phyloP scores from a whole-genome alignment of 1,140 invertebrate species.

The Drosophila rhopaloa region DNA sequence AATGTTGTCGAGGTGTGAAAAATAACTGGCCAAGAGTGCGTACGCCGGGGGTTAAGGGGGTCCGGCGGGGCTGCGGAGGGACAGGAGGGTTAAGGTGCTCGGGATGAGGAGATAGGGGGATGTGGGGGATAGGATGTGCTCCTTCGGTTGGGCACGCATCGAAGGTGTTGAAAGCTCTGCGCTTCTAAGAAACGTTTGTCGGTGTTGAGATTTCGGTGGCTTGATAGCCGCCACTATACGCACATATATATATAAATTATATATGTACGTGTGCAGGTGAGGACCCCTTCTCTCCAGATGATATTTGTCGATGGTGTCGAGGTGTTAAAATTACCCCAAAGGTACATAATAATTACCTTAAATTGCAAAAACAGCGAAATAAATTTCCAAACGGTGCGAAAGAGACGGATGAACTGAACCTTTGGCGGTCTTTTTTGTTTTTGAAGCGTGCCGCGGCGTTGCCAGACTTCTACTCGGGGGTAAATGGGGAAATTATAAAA shows the following conservation, averaged over 20 bases:
- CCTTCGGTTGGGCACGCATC: slow-evolving; percentile 62
- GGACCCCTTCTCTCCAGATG: slow-evolving; percentile 55
- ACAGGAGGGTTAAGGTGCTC: not conserved
- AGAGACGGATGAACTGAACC: slow-evolving; percentile 2
- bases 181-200: slow-evolving; percentile 81
- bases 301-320: slow-evolving; percentile 84
- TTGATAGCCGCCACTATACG: slow-evolving; percentile 60
- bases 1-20: slow-evolving; percentile 84
- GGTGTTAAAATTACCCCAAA: slow-evolving; percentile 85
- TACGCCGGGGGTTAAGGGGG: not conserved
- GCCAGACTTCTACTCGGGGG: slow-evolving; percentile 45
- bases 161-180: slow-evolving; percentile 80
- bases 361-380: slow-evolving; percentile 84
- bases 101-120: not conserved
- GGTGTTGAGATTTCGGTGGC: slow-evolving; percentile 65
- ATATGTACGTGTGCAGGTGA: not conserved
- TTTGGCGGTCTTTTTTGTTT: slow-evolving; percentile 50
- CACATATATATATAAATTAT: not conserved
- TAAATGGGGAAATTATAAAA: not conserved
- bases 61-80: not conserved
- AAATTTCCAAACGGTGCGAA: slow-evolving; percentile 63
- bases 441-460: slow-evolving; percentile 65
- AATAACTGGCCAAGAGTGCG: slow-evolving; percentile 71
- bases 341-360: slow-evolving; percentile 85
- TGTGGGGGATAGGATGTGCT: slow-evolving; percentile 24